A percentile compares a stretch with the other conserved stretches of the same genome.
Evolutionary conservation across 1,140 invertebrate species (phyloP).

Genomic region (Hylaeus anthracinus): DNA sequence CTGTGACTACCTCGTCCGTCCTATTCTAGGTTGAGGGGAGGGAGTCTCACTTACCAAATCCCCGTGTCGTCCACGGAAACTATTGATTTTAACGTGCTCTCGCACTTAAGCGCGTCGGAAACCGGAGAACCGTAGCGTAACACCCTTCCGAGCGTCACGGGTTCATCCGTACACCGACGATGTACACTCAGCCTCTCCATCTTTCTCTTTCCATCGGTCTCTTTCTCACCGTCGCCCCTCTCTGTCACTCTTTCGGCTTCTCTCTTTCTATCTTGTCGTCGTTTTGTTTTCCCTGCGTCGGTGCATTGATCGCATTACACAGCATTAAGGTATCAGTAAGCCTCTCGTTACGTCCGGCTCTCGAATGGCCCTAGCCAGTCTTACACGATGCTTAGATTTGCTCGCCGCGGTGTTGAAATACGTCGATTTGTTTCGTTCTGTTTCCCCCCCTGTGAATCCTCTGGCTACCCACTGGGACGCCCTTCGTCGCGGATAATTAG

Average conservation of each 20-base stretch:
- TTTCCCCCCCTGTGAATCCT: neutral
- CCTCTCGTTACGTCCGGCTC: conserved; percentile 56
- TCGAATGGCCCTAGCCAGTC: conserved; percentile 62
- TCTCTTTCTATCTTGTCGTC: neutral
- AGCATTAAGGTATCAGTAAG: conserved; percentile 77
- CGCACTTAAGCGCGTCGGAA: conserved; percentile 62
- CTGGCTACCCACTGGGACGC: neutral
- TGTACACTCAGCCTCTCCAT: neutral
- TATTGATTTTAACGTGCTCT: conserved; percentile 70
- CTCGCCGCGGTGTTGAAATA: conserved; percentile 4
- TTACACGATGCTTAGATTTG: conserved; percentile 69
- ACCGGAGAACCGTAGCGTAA: conserved; percentile 59
- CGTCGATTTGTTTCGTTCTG: neutral
- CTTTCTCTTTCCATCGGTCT: neutral
- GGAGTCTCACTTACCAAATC: conserved; percentile 59
- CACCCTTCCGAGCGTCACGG: conserved; percentile 40
- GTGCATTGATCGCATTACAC: conserved; percentile 78
- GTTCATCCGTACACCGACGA: conserved; percentile 35
- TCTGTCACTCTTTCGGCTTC: neutral
- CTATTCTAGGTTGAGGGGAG: too few relatives aligned
- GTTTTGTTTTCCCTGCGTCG: conserved; percentile 60
- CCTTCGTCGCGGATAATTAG: neutral
- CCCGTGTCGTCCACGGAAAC: conserved; percentile 54
- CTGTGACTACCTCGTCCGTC: too few relatives aligned
- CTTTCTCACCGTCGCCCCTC: neutral